Evolutionary conservation across 2,888 invertebrate species (phyloP).

Genomic region (Noctua janthina): DNA sequence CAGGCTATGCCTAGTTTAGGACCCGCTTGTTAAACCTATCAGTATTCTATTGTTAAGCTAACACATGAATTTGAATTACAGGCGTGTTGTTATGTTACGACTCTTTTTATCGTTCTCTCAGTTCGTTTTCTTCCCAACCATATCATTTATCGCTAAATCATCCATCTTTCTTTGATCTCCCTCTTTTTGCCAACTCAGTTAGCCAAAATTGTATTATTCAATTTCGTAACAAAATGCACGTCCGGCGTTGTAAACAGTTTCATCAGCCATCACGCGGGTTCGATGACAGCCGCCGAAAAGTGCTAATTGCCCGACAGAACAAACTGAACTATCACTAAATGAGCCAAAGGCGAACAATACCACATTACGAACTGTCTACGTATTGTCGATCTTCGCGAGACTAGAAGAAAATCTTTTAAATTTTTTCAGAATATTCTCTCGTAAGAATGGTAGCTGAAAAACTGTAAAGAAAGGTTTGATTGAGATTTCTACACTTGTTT

Average conservation of each 20-base stretch:
- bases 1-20: no score
- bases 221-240: conserved; percentile 46
- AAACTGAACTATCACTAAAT: conserved; percentile 69
- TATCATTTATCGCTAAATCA: background rate
- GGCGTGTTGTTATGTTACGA: no score
- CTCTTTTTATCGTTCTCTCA: background rate
- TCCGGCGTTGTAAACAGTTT: conserved; percentile 62
- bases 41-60: no score
- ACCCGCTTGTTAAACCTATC: no score
- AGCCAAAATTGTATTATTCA: background rate
- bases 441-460: conserved; percentile 9
- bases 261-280: conserved; percentile 70
- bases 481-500: conserved; percentile 32
- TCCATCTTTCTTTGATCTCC: background rate
- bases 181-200: background rate
- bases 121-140: background rate
- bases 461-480: conserved; percentile 20
- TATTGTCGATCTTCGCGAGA: conserved; percentile 19
- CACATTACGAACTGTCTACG: conserved; percentile 35
- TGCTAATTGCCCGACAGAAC: conserved; percentile 81
- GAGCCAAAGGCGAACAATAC: conserved; percentile 69
- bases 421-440: background rate
- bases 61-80: no score
- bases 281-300: conserved; percentile 84
- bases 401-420: background rate